phyloP scores from a whole-genome alignment of 35 echinoderm and acorn worm species.

The Apostichopus californicus region DNA sequence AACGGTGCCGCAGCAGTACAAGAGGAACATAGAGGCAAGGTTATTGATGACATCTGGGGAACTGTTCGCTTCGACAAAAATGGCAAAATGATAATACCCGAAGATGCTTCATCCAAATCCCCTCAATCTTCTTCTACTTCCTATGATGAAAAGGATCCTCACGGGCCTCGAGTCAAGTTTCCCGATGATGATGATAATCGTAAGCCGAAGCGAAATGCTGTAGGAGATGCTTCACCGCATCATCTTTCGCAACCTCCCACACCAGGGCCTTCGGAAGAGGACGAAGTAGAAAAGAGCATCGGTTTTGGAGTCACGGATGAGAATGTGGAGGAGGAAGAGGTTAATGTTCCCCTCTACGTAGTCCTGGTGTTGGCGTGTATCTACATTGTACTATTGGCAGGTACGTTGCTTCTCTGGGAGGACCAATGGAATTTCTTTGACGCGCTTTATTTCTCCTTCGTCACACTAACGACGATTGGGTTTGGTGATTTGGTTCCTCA shows the following conservation, averaged over 20 bases:
- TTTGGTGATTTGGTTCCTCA: conserved; percentile 90
- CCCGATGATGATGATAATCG: neutral
- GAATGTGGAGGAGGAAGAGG: conserved; percentile 52
- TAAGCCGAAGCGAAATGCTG: neutral
- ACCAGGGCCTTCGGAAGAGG: conserved; percentile 34
- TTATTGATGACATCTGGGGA: conserved; percentile 55
- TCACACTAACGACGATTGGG: conserved; percentile 94
- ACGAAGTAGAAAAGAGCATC: neutral
- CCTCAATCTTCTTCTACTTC: neutral
- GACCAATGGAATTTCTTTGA: conserved; percentile 92
- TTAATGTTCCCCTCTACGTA: conserved; percentile 70
- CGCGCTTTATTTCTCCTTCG: conserved; percentile 95
- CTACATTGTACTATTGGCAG: conserved; percentile 82
- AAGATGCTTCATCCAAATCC: neutral
- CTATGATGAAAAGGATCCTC: neutral
- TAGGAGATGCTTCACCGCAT: neutral
- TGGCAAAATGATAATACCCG: conserved; percentile 47
- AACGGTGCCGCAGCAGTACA: neutral
- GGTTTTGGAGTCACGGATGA: conserved; percentile 38
- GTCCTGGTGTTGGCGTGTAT: conserved; percentile 80
- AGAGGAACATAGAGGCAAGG: conserved; percentile 23
- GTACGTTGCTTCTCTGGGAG: conserved; percentile 71
- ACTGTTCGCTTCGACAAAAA: conserved; percentile 51
- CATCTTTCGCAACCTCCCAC: conserved; percentile 10
- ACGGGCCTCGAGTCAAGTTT: neutral